Conservation (phyloP, 2,797 vertebrate genomes). For the Anabacerthia variegaticeps region DNA sequence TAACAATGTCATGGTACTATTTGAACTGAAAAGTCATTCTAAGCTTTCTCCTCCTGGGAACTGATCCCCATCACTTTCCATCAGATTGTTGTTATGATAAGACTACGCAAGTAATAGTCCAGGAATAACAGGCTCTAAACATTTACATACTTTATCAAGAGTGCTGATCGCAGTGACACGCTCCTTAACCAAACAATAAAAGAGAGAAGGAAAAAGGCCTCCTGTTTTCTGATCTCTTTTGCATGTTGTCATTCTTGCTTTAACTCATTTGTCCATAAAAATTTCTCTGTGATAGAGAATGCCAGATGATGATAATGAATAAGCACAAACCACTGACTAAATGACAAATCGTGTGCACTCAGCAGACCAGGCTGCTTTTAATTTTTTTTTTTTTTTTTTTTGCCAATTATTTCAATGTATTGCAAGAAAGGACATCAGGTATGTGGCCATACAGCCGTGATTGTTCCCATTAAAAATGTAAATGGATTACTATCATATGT, state of each 20-base stretch:
- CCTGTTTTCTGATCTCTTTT: conserved; percentile 33
- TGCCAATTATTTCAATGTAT: conserved; percentile 36
- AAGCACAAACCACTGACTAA: conserved; percentile 32
- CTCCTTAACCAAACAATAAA: conserved; percentile 47
- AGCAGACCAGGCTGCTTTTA: conserved; percentile 6
- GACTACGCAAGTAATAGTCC: not conserved
- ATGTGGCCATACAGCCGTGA: not conserved
- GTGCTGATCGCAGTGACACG: not conserved
- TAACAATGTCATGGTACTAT: not conserved
- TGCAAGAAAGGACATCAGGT: conserved; percentile 31
- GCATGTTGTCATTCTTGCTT: conserved; percentile 38
- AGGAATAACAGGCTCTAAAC: conserved; percentile 22
- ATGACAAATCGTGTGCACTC: conserved; percentile 34
- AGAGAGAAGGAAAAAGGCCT: not conserved
- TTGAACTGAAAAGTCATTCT: conserved; percentile 38
- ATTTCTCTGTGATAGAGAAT: not conserved
- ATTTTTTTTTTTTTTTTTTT: conserved; percentile 6
- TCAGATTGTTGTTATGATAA: conserved; percentile 26
- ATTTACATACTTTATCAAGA: conserved; percentile 61
- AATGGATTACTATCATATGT: conserved; percentile 42
- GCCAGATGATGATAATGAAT: conserved; percentile 38
- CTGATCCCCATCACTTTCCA: conserved; percentile 24
- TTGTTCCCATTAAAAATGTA: conserved; percentile 44
- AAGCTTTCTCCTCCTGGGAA: conserved; percentile 30
- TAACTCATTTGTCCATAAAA: conserved; percentile 27